A percentile compares a stretch with the other conserved stretches of the same genome.
Evolutionary conservation across 2,888 invertebrate genomes (phyloP).

Genomic region (Odontomyia ornata): DNA sequence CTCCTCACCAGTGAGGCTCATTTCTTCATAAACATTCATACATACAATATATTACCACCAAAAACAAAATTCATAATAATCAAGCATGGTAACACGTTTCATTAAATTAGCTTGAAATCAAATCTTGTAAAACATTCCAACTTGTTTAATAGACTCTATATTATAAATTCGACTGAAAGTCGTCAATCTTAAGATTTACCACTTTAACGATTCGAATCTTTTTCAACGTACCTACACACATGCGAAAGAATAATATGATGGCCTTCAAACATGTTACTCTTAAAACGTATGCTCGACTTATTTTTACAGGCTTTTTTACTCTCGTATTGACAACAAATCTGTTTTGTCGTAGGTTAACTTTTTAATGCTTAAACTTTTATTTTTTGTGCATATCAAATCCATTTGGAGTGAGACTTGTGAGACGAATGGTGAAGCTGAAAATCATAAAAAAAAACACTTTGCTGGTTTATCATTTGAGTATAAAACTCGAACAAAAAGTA

Average conservation of each 20-base stretch:
- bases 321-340: not conserved
- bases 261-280: constrained; percentile 19
- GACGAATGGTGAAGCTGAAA: not conserved
- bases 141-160: constrained; percentile 23
- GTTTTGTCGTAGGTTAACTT: not conserved
- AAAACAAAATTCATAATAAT: not conserved
- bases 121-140: not conserved
- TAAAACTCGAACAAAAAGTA: too few relatives aligned
- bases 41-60: too few relatives aligned
- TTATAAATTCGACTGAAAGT: constrained; percentile 20
- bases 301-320: not conserved
- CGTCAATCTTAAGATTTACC: constrained; percentile 9
- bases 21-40: too few relatives aligned
- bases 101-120: not conserved
- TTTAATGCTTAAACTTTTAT: not conserved
- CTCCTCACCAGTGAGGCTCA: too few relatives aligned
- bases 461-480: constrained; percentile 6
- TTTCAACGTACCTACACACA: not conserved
- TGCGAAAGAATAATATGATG: not conserved
- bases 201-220: constrained; percentile 13
- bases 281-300: not conserved
- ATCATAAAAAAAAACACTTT: not conserved
- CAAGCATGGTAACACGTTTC: not conserved
- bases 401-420: not conserved
- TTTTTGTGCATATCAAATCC: not conserved